Conservation (phyloP, 2,888 invertebrate genomes). For the Latrodectus elegans region DNA sequence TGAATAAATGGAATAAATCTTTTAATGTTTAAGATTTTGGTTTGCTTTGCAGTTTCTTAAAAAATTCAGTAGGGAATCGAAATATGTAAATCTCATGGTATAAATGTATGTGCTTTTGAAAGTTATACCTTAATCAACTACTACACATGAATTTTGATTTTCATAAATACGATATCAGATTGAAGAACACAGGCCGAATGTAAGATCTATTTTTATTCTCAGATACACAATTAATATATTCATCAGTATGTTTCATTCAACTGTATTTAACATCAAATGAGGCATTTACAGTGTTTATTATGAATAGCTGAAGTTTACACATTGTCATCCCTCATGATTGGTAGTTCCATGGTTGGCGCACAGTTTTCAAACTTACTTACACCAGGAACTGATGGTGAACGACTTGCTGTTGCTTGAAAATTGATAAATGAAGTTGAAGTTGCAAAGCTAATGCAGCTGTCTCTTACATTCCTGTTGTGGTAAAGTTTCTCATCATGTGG, state of each 20-base stretch:
- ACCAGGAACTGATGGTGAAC: conserved; percentile 38
- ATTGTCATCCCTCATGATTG: conserved; percentile 34
- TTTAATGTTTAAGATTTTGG: too few species aligned
- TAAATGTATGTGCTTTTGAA: too few species aligned
- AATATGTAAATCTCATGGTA: too few species aligned
- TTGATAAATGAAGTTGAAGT: conserved; percentile 56
- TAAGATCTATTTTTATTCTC: too few species aligned
- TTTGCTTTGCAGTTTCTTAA: too few species aligned
- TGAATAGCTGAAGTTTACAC: conserved; percentile 16
- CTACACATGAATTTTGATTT: too few species aligned
- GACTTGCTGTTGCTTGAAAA: conserved; percentile 22
- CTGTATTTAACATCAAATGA: not conserved
- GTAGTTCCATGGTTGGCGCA: not conserved
- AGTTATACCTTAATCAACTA: too few species aligned
- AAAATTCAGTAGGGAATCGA: too few species aligned
- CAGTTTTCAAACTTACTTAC: conserved; percentile 31
- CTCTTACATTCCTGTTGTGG: conserved; percentile 38
- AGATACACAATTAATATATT: not conserved
- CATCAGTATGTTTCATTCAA: not conserved
- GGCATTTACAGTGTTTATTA: not conserved
- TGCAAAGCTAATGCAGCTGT: conserved; percentile 57
- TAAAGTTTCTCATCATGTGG: conserved; percentile 47
- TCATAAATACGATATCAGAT: too few species aligned
- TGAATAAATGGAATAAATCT: too few species aligned
- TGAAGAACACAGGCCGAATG: too few species aligned